Conservation (phyloP, 2,888 invertebrate genomes). For the Drosophila kanekoi region DNA sequence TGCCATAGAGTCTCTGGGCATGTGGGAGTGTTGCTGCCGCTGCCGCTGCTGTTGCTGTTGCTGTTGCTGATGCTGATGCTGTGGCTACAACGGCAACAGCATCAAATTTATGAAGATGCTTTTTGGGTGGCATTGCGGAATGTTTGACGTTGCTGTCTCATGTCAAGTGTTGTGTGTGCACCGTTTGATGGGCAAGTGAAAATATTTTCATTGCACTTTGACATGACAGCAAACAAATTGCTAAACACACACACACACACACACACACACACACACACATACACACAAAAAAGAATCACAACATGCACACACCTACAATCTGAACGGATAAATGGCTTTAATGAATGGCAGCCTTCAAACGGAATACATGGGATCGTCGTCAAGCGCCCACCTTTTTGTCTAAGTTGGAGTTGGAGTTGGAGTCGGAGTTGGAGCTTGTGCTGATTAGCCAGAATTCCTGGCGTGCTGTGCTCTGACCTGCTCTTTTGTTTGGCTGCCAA, state of each 20-base stretch:
- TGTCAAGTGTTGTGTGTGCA: constrained; percentile 70
- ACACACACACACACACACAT: not conserved
- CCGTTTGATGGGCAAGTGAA: constrained; percentile 71
- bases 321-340: constrained; percentile 69
- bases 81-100: constrained; percentile 48
- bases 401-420: constrained; percentile 10
- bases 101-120: constrained; percentile 81
- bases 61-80: constrained; percentile 29
- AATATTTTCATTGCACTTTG: constrained; percentile 83
- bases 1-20: constrained; percentile 62
- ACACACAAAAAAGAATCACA: constrained; percentile 3
- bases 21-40: constrained; percentile 74
- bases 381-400: constrained; percentile 65
- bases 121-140: constrained; percentile 80
- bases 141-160: constrained; percentile 75
- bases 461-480: constrained; percentile 63
- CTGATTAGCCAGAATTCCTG: constrained; percentile 81
- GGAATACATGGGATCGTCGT: constrained; percentile 73
- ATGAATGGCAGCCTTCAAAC: constrained; percentile 78
- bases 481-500: constrained; percentile 79
- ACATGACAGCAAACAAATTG: constrained; percentile 81
- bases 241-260: constrained; percentile 33
- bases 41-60: constrained; percentile 26
- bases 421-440: constrained; percentile 40
- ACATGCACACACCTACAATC: constrained; percentile 61